Evolutionary conservation across 2,113 vertebrate species (phyloP).

Genomic region (Clarias macrocephalus): DNA sequence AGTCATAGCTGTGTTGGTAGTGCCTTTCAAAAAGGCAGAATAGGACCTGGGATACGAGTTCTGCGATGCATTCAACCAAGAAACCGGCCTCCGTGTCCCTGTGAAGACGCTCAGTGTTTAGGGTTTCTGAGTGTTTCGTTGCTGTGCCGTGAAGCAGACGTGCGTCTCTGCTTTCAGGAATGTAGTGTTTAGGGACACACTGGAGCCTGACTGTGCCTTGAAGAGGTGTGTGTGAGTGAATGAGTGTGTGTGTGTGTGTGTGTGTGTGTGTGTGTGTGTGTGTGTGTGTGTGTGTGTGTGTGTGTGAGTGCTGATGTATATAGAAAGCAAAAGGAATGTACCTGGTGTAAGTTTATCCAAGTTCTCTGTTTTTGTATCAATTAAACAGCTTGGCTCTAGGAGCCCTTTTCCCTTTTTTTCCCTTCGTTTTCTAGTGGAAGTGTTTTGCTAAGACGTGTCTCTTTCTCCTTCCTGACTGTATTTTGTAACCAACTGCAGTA

Average conservation of each 20-base stretch:
- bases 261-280: neutral
- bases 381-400: conserved; percentile 28
- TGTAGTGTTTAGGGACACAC: conserved; percentile 51
- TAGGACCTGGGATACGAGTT: conserved; percentile 33
- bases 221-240: conserved; percentile 36
- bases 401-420: conserved; percentile 19
- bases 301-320: conserved; percentile 17
- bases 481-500: conserved; percentile 50
- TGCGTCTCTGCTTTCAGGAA: conserved; percentile 60
- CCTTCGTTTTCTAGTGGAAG: conserved; percentile 32
- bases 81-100: conserved; percentile 52
- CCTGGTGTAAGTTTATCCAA: conserved; percentile 65
- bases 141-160: conserved; percentile 44
- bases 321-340: conserved; percentile 63
- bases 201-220: conserved; percentile 59
- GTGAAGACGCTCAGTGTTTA: neutral
- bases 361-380: conserved; percentile 60
- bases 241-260: neutral
- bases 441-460: conserved; percentile 40
- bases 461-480: conserved; percentile 38
- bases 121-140: conserved; percentile 26
- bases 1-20: conserved; percentile 40
- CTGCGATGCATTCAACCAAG: conserved; percentile 46
- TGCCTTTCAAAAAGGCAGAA: conserved; percentile 52
- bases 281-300: neutral